Evolutionary conservation across 2,888 invertebrate species (phyloP).

Genomic region (Drosophila buzzatii): DNA sequence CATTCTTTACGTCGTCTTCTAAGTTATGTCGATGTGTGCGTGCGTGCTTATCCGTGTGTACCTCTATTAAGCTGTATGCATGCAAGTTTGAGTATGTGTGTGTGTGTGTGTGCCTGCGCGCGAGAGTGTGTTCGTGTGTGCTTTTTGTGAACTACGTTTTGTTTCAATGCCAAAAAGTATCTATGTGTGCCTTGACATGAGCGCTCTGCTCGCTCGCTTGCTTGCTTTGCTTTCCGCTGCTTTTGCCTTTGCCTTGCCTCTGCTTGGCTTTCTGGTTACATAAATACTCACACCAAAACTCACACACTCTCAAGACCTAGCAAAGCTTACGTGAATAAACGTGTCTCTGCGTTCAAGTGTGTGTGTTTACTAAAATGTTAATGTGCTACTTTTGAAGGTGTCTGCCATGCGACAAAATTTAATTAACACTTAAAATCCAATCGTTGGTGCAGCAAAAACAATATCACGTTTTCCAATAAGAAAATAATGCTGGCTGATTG

Average conservation of each 20-base stretch:
- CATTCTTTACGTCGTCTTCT: constrained; percentile 64
- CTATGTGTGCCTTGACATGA: constrained; percentile 66
- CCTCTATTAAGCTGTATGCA: neutral
- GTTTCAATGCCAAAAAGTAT: constrained; percentile 81
- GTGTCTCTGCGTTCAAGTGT: constrained; percentile 1
- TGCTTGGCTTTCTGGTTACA: constrained; percentile 70
- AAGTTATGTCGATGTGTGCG: constrained; percentile 44
- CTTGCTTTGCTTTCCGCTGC: constrained; percentile 2
- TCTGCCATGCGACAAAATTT: constrained; percentile 46
- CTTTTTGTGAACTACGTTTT: constrained; percentile 80
- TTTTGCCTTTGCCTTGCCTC: constrained; percentile 9
- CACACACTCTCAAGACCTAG: constrained; percentile 22
- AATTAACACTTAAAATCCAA: constrained; percentile 66
- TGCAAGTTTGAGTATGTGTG: constrained; percentile 19
- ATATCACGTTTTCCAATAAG: constrained; percentile 41
- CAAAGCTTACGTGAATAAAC: constrained; percentile 5
- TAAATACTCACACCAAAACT: constrained; percentile 66
- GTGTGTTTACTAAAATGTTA: constrained; percentile 40
- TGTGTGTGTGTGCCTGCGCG: constrained; percentile 1
- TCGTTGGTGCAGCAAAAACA: constrained; percentile 28
- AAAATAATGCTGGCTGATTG: constrained; percentile 27
- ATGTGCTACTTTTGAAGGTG: constrained; percentile 44
- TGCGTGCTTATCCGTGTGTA: constrained; percentile 33
- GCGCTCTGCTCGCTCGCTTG: constrained; percentile 40
- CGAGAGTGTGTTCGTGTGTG: constrained; percentile 45